Percentiles rank a stretch among this genome's conserved stretches.
These are phyloP conservation scores for Congeria kusceri DNA, from an alignment of 2,888 invertebrate genomes.

Conservation along the genomic window DNA sequence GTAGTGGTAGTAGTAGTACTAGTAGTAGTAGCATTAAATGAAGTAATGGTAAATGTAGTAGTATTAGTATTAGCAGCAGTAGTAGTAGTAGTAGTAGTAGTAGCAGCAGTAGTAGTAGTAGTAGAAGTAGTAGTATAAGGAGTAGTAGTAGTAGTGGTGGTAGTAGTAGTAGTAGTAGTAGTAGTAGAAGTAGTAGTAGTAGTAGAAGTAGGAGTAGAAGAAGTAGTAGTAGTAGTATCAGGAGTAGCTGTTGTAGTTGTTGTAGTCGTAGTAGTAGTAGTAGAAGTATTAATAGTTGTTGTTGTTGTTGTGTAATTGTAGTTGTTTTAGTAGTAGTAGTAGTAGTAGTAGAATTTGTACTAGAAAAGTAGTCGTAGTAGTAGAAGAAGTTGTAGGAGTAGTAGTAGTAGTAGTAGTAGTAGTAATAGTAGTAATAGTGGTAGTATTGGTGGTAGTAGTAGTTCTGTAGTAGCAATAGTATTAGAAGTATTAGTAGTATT, in stretches of 20 bases:
- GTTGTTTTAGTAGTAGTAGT: conserved; percentile 3
- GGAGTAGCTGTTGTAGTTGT: neutral
- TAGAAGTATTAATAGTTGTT: neutral
- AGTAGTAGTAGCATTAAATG: neutral
- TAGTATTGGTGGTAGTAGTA: conserved; percentile 32
- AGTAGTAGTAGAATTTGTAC: conserved; percentile 17
- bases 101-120: neutral
- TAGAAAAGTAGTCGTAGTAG: conserved; percentile 29
- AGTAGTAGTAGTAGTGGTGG: too few relatives aligned
- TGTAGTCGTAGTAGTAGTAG: neutral
- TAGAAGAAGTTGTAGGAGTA: conserved; percentile 45
- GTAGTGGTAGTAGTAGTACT: neutral
- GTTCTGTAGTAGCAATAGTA: conserved; percentile 1
- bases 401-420: conserved; percentile 44
- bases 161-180: too few relatives aligned
- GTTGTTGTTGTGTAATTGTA: neutral
- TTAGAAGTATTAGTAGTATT: neutral
- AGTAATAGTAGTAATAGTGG: conserved; percentile 43
- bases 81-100: conserved; percentile 7
- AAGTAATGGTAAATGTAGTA: neutral
- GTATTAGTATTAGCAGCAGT: neutral
- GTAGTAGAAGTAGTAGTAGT: too few relatives aligned
- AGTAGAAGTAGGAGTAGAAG: too few relatives aligned
- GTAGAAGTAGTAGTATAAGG: too few relatives aligned
- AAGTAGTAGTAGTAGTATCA: neutral